Conservation (phyloP, 2,888 invertebrate genomes). For the Eupithecia tripunctaria region DNA sequence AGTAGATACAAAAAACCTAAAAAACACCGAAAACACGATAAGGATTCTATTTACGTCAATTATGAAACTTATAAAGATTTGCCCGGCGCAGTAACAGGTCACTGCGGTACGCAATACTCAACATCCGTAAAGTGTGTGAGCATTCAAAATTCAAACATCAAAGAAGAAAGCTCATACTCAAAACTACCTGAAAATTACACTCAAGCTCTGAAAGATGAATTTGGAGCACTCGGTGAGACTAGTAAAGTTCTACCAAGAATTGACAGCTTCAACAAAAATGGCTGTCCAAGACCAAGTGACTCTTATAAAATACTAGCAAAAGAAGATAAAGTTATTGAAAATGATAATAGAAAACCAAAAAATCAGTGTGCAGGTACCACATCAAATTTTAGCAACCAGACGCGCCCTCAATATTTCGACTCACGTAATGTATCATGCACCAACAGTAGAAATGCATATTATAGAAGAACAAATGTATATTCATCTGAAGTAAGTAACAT, state of each 20-base stretch:
- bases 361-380: not conserved
- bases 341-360: not conserved
- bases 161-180: not conserved
- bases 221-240: not conserved
- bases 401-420: slow-evolving; percentile 1
- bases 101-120: not conserved
- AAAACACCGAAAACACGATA: not conserved
- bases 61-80: slow-evolving; percentile 3
- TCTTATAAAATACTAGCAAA: not conserved
- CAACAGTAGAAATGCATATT: not conserved
- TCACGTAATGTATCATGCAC: not conserved
- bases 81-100: not conserved
- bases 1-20: slow-evolving; percentile 26
- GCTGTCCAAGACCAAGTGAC: not conserved
- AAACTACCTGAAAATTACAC: not conserved
- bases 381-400: not conserved
- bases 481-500: not conserved
- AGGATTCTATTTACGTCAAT: not conserved
- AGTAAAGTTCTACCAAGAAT: not conserved
- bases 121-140: not conserved
- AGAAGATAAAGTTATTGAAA: not conserved
- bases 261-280: not conserved
- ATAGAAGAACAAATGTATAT: not conserved
- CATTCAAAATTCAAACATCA: not conserved
- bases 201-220: not conserved